Base-by-base conservation (phyloP, 2,797 vertebrate species). In the Cyprinodon diabolis region DNA sequence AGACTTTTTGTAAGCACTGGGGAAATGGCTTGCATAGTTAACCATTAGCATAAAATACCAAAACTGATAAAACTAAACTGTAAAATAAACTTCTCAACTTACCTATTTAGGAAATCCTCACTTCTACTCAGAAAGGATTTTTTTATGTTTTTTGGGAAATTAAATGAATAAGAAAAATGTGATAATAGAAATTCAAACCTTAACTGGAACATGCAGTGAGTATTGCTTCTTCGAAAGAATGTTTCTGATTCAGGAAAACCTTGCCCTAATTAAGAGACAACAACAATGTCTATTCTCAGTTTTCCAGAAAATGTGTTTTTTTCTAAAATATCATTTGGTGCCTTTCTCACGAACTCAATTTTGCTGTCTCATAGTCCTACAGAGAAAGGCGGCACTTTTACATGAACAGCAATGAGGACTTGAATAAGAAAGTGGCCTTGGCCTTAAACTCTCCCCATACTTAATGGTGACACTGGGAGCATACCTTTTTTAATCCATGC, bases 391-490 rank as follows among this genome's bases (percentile, higher is more conserved):
- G 60, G 51, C 74, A 45, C 49, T 43, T 25, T 54, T 55, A 55
- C 55, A 66, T 65, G 49, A 30, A 63, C 56, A 51, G 51, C 66
- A 58, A 55, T 56, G 17, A 54, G 49, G 23, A 48, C 55, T 21
- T 52, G 66, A 69, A 70, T 37, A 35, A 62, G 52, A 37, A 54
- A 67, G 58, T 77, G 90, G 93, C 93, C 93, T 86, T 87, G 91
- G 92, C 91, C 90, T 93, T 95, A 94, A 95, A 94, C 94, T 95
- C 92, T 95, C 94, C 93, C 92, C 92, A 90, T 90, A 90, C 93
- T 93, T 94, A 95, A 95, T 94, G 94, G 96, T 93, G 95, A 95
- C 94, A 93, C 93, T 92, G 90, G 95, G 93, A 95, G 93, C 94
- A 95, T 93, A 94, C 92, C 93, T 95, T 95, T 43, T 96, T 96